Conservation (phyloP, 2,113 vertebrate species). For the Melanocharis versteri region DNA sequence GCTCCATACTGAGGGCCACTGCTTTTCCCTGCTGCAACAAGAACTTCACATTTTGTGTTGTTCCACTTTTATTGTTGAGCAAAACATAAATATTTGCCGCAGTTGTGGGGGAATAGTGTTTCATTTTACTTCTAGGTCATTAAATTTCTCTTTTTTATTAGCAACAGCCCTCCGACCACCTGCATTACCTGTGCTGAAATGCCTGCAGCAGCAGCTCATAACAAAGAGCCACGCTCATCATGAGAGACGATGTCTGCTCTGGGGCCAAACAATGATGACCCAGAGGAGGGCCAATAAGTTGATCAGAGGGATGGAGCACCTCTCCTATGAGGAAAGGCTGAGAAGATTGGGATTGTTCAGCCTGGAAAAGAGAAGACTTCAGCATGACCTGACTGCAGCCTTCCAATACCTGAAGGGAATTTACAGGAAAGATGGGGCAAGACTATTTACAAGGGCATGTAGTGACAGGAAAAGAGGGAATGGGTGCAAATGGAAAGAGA, state of each 20-base stretch:
- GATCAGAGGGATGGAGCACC: not conserved
- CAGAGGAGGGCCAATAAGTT: not conserved
- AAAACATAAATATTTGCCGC: not conserved
- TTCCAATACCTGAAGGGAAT: not conserved
- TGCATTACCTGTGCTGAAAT: not conserved
- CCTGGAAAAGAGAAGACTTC: not conserved
- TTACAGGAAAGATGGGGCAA: not conserved
- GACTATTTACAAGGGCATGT: not conserved
- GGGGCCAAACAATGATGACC: not conserved
- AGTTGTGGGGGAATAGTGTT: not conserved
- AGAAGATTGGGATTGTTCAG: too few species aligned
- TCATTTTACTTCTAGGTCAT: not conserved
- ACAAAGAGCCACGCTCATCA: accelerated
- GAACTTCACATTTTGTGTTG: not conserved
- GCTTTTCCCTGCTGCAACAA: too few species aligned
- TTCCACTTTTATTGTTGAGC: not conserved
- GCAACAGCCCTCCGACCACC: not conserved
- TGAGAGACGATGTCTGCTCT: not conserved
- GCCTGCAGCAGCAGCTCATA: accelerated
- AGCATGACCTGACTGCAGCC: not conserved
- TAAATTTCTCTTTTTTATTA: not conserved
- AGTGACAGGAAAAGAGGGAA: not conserved
- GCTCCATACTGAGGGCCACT: accelerated
- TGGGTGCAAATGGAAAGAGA: not conserved
- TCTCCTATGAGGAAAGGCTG: not conserved